These are phyloP conservation scores for Heliconius aoede DNA, from an alignment of 2,888 invertebrate species.

Conservation along the genomic window DNA sequence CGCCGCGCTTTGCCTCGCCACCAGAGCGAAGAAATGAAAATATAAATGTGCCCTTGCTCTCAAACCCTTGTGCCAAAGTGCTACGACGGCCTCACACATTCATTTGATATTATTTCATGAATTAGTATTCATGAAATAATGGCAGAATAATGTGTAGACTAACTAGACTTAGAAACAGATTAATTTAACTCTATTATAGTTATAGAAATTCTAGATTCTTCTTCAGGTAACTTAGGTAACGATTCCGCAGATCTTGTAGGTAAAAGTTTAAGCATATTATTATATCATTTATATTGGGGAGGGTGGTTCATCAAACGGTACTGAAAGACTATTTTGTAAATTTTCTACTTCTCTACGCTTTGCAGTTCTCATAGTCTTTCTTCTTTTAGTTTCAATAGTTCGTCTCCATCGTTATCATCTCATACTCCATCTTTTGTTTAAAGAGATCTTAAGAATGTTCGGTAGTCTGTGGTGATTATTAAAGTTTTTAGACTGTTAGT, in stretches of 20 bases:
- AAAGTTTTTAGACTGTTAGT: too few species aligned
- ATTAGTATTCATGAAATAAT: too few species aligned
- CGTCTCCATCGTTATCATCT: constrained; percentile 73
- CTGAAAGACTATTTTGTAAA: constrained; percentile 60
- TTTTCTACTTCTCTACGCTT: constrained; percentile 71
- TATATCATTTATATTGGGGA: constrained; percentile 48
- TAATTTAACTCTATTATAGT: constrained; percentile 54
- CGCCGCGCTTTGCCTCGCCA: too few species aligned
- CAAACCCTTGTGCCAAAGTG: too few species aligned
- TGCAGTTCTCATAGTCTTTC: constrained; percentile 84
- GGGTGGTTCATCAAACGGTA: constrained; percentile 63
- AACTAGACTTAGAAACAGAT: constrained; percentile 55
- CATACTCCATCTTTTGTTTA: constrained; percentile 81
- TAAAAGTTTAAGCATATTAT: too few species aligned
- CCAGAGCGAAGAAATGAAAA: too few species aligned
- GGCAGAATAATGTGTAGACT: too few species aligned
- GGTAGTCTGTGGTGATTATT: too few species aligned
- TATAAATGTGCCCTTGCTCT: too few species aligned
- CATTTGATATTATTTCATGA: constrained; percentile 52
- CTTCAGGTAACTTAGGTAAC: constrained; percentile 43
- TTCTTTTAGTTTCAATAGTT: constrained; percentile 85
- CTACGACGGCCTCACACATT: too few species aligned
- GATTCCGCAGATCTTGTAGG: too few species aligned
- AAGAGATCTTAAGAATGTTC: constrained; percentile 78
- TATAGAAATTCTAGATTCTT: constrained; percentile 64